Base-by-base conservation (phyloP, 2,113 vertebrate genomes). In the Campylomormyrus tamandua region DNA sequence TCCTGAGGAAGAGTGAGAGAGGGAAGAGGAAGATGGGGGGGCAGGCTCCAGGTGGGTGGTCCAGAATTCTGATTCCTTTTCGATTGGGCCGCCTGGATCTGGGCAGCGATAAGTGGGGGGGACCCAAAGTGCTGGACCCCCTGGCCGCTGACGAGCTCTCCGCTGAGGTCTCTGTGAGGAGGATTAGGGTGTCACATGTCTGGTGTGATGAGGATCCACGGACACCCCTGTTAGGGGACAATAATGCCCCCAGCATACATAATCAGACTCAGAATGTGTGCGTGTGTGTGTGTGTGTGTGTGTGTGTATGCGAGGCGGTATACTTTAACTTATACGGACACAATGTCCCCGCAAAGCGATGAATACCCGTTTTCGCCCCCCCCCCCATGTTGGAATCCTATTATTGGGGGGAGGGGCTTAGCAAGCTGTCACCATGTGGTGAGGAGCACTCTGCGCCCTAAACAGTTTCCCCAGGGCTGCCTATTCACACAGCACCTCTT, bases 221-320 rank as follows among this genome's bases (percentile, higher is more conserved):
- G 83, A 83, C 80, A 17, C 35, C 39, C 31, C 9, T 19, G 39
- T 19, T 83, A 24, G 35, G 5, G 35, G 77, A 19, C 80, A 46
- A 45, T 4, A n/a, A 48, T 45, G 83, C n/a, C n/a, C 58, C 62
- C n/a, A 27, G n/a, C 10, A 13, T 70, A 11, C 62, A 1, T 13
- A 70, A 70, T 70, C 62, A 66, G 62, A 66, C 62, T 27, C 9
- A 27, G 62, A 49, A 88, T 56, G 87, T 90, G 91, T 91, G 90
- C 89, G 93, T 88, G 89, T 88, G 15, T 77, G 91, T 91, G 90
- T 89, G 93, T 88, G 89, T 88, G 15, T 77, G 31, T 17, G 58
- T n/a, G 1, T 49, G 10, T 49, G 48, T 49, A 49, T 49, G 11
- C 10, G 48, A 49, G 48, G 13, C 0, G 50, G 50, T 53, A 19